These are phyloP conservation scores for Channa striata DNA, from an alignment of 2,797 vertebrate genomes.

Conservation along the genomic window DNA sequence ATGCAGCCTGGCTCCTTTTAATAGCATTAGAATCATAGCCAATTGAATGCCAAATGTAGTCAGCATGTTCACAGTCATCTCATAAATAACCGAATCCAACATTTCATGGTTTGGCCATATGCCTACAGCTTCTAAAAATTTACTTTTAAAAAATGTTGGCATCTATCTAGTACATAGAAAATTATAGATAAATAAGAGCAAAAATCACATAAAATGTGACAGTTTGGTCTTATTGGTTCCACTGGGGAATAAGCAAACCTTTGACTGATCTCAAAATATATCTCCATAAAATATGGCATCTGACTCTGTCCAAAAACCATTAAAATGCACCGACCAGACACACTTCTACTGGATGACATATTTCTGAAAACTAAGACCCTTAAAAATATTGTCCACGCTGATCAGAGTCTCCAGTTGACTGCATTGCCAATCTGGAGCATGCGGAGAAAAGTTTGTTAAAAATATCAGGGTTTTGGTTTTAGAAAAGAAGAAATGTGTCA, in stretches of 20 bases:
- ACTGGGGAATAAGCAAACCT: not conserved
- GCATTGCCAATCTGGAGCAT: too few relatives aligned
- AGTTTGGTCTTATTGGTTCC: constrained; percentile 9
- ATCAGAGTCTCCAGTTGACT: too few relatives aligned
- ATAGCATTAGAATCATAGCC: constrained; percentile 30
- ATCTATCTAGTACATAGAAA: not conserved
- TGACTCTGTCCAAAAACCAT: too few relatives aligned
- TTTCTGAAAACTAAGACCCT: too few relatives aligned
- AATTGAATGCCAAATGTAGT: constrained; percentile 25
- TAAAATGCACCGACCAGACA: too few relatives aligned
- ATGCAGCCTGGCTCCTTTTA: constrained; percentile 11
- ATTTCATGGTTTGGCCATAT: constrained; percentile 11
- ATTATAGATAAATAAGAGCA: constrained; percentile 10
- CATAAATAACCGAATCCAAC: constrained; percentile 13
- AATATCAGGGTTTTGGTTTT: too few relatives aligned
- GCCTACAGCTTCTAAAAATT: constrained; percentile 1
- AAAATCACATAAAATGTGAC: constrained; percentile 1
- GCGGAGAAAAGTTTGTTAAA: too few relatives aligned
- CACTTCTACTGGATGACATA: too few relatives aligned
- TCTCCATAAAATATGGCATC: not conserved
- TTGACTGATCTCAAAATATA: not conserved
- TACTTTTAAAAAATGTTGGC: not conserved
- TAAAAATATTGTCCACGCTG: too few relatives aligned
- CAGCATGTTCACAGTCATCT: constrained; percentile 35
- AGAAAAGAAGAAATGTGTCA: too few relatives aligned